Evolutionary conservation across 2,113 vertebrate genomes (phyloP), one percentile per base, ranked within the genome.

Genomic region (Odocoileus virginianus): DNA sequence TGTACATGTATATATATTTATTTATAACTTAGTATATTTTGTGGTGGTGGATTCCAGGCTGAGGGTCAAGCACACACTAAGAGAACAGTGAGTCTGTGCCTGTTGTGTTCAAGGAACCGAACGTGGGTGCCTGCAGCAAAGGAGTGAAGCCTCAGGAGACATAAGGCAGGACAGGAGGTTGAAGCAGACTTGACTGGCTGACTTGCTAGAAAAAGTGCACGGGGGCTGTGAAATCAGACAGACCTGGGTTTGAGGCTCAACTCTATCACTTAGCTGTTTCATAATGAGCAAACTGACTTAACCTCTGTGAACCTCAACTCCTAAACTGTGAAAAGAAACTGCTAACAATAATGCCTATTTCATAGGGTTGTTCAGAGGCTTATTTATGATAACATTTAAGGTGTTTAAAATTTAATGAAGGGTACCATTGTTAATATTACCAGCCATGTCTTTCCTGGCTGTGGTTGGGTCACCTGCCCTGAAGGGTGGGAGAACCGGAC

Each of bases 101-200:
- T 52, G 7, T 28, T 19, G 16, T 47, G 25, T 33, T 79, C 36
- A 40, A 0, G 9, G 30, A 23, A 17, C 47, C 4, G 10, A 47
- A 36, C 76, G 36, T 36, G 3, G 17, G 28, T 5, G 1, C 50
- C 83, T 64, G 30, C 5, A 0, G 21, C 2, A 1, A 7, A 8
- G 25, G 13, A 10, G 14, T 15, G 21, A 43, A 1, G 30, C 2
- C 30, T 0, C 12, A 16, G 27, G 85, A 58, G 14, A 5, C 23
- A 10, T 12, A 40, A 50, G 14, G 55, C 28, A 78, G n/a, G 45
- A 81, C 7, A 27, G 55, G 11, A 76, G 36, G 57, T 7, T 47
- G 58, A 76, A 30, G 23, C 0, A 1, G 33, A 23, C 58, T 61
- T 36, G 88, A 71, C 71, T n/a, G 8, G 25, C 23, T 43, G 45